Evolutionary conservation across 2,888 invertebrate genomes (phyloP).

Genomic region (Drosophila ezoana): DNA sequence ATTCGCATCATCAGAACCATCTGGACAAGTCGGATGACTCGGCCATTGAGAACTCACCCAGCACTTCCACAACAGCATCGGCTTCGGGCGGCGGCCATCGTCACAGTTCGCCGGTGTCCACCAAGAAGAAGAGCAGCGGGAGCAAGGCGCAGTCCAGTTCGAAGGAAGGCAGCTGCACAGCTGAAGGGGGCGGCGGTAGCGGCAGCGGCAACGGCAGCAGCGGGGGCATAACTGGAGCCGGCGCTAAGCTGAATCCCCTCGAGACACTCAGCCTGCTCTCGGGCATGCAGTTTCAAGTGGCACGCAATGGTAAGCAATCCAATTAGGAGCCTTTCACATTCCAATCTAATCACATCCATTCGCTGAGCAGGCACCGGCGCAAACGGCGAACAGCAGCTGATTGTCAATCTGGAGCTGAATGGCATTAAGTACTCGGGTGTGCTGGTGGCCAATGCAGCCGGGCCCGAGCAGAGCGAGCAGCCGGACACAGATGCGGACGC

Average conservation of each 20-base stretch:
- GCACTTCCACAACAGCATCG: slow-evolving; percentile 74
- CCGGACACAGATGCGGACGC: neutral
- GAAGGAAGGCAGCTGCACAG: slow-evolving; percentile 39
- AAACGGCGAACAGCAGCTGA: slow-evolving; percentile 94
- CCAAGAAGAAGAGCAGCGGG: slow-evolving; percentile 71
- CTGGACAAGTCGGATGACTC: slow-evolving; percentile 82
- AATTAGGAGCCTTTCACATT: neutral
- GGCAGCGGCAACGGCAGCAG: slow-evolving; percentile 14
- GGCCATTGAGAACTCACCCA: slow-evolving; percentile 82
- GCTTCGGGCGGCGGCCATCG: slow-evolving; percentile 62
- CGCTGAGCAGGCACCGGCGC: slow-evolving; percentile 89
- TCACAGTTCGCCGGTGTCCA: slow-evolving; percentile 78
- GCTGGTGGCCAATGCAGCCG: slow-evolving; percentile 87
- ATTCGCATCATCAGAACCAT: slow-evolving; percentile 56
- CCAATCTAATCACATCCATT: slow-evolving; percentile 14
- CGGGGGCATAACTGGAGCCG: neutral
- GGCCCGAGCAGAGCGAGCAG: neutral
- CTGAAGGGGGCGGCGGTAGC: neutral
- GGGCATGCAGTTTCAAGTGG: slow-evolving; percentile 90
- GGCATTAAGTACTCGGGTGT: slow-evolving; percentile 98
- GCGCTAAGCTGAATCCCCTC: slow-evolving; percentile 53
- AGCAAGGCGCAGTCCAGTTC: slow-evolving; percentile 50
- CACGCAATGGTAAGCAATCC: slow-evolving; percentile 90
- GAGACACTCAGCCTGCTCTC: slow-evolving; percentile 75
- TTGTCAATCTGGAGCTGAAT: slow-evolving; percentile 98